Base-by-base conservation (phyloP, 2,113 vertebrate genomes). In the Polypterus senegalus region DNA sequence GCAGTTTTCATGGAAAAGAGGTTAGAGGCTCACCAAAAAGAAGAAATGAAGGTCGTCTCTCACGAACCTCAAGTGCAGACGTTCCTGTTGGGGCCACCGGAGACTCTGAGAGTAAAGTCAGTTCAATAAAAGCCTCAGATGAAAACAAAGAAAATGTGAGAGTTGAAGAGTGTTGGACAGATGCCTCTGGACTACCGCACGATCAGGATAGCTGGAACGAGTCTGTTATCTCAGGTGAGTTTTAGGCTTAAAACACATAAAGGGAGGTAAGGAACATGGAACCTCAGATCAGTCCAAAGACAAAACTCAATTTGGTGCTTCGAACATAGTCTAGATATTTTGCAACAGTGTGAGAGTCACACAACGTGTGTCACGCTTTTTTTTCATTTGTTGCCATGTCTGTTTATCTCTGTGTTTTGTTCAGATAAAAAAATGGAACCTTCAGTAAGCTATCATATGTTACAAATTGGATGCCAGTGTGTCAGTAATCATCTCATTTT, bases 141-240 rank as follows among this genome's bases (percentile, higher is more conserved):
- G 95, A 98, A 82, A 93, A 98, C 83, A 98, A 98, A 78, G 95
- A 98, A 78, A 98, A 98, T 77, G 67, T 93, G 80, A 79, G 88
- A 6, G 70, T 90, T 78, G 86, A 82, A 10, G 79, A 91, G 0
- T 93, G 86, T 62, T 78, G 89, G 76, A 84, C 74, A 5, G 92
- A 86, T 0, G 79, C 86, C 66, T 59, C 81, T 69, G 78, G 79
- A 53, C 71, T 88, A 61, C 87, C 85, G 62, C 84, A 85, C 66
- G 87, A 97, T 27, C 91, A 88, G 65, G 94, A 97, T 68, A 89
- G 82, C 65, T 85, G 93, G 81, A 92, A 97, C 0, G 90, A 92
- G 65, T 97, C 93, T 1, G 67, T 97, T 67, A 94, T 94, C 84
- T 94, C 94, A 11, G 95, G 95, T 98, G 78, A 70, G 92, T 67